Evolutionary conservation across 92 coral and sea anemone genomes (phyloP), one percentile per base, ranked within the genome.

Genomic region (Bergia puertoricense): DNA sequence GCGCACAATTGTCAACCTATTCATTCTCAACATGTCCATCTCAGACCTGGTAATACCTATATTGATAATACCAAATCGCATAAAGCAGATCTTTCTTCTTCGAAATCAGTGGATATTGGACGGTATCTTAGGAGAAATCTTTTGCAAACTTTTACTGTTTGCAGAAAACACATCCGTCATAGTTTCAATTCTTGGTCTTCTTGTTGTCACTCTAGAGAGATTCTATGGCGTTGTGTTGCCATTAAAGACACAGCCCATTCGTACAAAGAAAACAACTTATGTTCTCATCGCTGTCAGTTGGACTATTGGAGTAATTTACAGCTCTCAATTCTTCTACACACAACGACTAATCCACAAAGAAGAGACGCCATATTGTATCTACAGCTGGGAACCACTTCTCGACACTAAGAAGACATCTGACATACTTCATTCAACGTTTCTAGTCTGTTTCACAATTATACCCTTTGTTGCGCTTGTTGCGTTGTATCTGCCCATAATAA

Each of bases 11-110:
- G 51, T 74, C 16, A 83, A 83, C 66, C 59, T 83, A 1, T 30
- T 83, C 77, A 83, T 83, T 22, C 38, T 83, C 23, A 83, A 83
- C 54, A 66, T 83, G 76, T 66, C 76, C 78, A 67, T 83, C 30
- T 66, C 86, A 50, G 76, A 83, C 20, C 76, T 62, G 22, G 44
- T 82, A 37, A 59, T 82, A 10, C 74, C 86, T 37, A 5, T 62
- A 22, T 20, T 82, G 20, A 51, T 51, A 18, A 51, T 6, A 59
- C 86, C 86, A 50, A 76, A 76, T 42, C 80, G 80, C 30, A 76
- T 76, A 41, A 76, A 76, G 80, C 80, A 76, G 18, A 76, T 76
- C 37, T 76, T 42, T 45, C 80, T 76, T 76, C 80, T 23, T 43
- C 80, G 80, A 76, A 42, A 42, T n/a, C 80, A 76, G 11, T 76